A percentile compares a stretch with the other conserved stretches of the same genome.
Conservation (phyloP, 1,140 invertebrate species). For the Formica exsecta region DNA sequence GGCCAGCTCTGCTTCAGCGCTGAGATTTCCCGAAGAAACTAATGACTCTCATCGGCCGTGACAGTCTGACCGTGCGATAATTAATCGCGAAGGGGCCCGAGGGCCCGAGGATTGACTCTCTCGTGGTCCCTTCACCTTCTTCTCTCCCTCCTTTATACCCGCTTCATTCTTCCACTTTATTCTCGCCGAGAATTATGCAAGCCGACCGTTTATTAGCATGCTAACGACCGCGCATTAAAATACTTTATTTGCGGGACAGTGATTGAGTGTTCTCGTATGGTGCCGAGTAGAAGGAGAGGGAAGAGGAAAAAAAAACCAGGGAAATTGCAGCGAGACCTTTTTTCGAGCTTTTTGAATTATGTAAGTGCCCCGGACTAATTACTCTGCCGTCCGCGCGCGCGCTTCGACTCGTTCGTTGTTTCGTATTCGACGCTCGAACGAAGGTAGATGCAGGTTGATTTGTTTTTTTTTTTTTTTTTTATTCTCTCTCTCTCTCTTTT, state of each 20-base stretch:
- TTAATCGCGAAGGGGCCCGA: constrained; percentile 75
- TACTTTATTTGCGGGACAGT: constrained; percentile 65
- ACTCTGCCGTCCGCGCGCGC: constrained; percentile 56
- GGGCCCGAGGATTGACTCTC: constrained; percentile 69
- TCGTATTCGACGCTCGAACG: constrained; percentile 60
- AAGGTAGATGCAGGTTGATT: constrained; percentile 59
- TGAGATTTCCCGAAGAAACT: constrained; percentile 74
- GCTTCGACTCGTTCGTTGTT: constrained; percentile 55
- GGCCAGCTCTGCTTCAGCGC: constrained; percentile 22
- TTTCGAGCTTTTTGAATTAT: constrained; percentile 65
- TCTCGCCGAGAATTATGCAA: constrained; percentile 64
- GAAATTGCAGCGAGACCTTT: constrained; percentile 61
- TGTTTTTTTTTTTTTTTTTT: constrained; percentile 22
- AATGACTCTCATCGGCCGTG: constrained; percentile 75
- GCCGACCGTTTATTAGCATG: constrained; percentile 71
- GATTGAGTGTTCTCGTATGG: constrained; percentile 57
- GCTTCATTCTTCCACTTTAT: constrained; percentile 57
- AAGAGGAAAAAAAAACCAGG: background rate
- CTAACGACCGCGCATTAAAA: constrained; percentile 65
- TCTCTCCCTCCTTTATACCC: constrained; percentile 39
- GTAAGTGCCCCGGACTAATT: constrained; percentile 61
- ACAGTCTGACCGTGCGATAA: constrained; percentile 71
- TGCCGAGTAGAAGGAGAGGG: background rate
- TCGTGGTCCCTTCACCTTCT: constrained; percentile 55
- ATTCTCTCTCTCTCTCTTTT: constrained; percentile 38